Percentiles rank a stretch among this genome's conserved stretches.
Conservation (phyloP, 2,797 vertebrate species). For the Bucorvus abyssinicus region DNA sequence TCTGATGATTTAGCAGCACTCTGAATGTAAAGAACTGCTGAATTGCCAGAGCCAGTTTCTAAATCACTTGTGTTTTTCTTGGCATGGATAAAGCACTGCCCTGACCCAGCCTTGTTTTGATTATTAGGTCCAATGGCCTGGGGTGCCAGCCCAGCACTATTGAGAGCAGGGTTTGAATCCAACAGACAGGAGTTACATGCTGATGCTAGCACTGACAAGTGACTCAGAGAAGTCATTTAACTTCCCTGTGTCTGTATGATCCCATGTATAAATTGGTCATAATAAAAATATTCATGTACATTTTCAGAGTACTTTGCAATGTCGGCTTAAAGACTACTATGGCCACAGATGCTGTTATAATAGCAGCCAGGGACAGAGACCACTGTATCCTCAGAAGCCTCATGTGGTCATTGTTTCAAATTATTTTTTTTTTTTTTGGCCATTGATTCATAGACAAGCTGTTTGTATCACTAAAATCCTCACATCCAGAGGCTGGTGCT, state of each 20-base stretch:
- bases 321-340: background rate
- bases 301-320: background rate
- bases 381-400: background rate
- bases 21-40: background rate
- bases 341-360: background rate
- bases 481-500: background rate
- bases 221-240: background rate
- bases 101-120: background rate
- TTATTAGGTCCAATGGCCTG: background rate
- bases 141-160: background rate
- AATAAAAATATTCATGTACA: background rate
- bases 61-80: slow-evolving; percentile 3
- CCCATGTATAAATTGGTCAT: background rate
- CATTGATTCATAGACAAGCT: background rate
- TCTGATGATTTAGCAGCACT: background rate
- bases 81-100: background rate
- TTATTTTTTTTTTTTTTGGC: background rate
- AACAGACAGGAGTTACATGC: background rate
- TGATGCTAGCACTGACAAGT: background rate
- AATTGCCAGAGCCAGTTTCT: background rate
- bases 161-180: background rate
- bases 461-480: slow-evolving; percentile 4
- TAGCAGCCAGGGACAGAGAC: background rate
- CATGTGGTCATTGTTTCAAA: background rate
- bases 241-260: background rate